Evolutionary conservation across 2,113 vertebrate species (phyloP).

Genomic region (Pachycephala philippinensis): DNA sequence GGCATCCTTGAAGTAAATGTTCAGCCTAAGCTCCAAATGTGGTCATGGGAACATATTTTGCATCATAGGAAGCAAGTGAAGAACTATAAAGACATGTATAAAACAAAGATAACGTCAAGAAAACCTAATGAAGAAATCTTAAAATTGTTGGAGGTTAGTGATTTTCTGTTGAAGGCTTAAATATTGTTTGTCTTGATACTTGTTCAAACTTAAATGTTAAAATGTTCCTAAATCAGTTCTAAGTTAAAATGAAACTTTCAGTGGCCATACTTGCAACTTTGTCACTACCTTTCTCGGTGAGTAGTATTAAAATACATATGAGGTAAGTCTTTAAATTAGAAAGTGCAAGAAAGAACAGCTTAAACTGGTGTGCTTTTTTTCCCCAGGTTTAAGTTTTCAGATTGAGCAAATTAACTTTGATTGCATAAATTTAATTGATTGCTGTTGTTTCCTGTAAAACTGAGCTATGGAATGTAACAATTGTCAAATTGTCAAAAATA

Average conservation of each 20-base stretch:
- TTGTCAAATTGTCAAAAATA: neutral
- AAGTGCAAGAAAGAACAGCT: neutral
- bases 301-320: neutral
- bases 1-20: constrained; percentile 88
- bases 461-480: neutral
- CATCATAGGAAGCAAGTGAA: constrained; percentile 82
- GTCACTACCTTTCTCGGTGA: neutral
- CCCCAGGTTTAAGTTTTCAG: neutral
- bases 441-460: neutral
- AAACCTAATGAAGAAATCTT: constrained; percentile 81
- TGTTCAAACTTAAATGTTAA: neutral
- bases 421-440: neutral
- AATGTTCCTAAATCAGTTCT: neutral
- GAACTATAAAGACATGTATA: constrained; percentile 87
- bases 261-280: neutral
- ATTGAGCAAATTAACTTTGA: neutral
- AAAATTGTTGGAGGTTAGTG: constrained; percentile 79
- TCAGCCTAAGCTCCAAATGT: constrained; percentile 86
- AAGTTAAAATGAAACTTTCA: neutral
- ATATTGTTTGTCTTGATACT: neutral
- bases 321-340: neutral
- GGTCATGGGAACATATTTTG: constrained; percentile 90
- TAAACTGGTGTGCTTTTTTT: neutral
- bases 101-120: constrained; percentile 88
- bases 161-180: neutral